phyloP scores from a whole-genome alignment of 2,888 invertebrate genomes.

The Lepidochitona cinerea region DNA sequence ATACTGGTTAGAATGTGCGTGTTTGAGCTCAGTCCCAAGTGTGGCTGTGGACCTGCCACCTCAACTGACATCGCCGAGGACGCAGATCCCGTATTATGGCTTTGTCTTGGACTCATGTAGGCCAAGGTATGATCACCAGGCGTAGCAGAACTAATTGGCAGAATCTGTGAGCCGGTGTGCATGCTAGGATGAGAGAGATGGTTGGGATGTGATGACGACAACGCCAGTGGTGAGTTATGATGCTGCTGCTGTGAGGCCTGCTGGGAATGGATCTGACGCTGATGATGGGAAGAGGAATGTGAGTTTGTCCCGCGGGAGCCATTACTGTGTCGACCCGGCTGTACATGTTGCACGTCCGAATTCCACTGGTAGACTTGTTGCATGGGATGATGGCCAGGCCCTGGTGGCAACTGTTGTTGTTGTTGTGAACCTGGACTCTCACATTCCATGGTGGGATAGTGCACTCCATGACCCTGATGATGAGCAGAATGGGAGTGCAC shows the following conservation, averaged over 20 bases:
- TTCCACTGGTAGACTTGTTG: conserved; percentile 4
- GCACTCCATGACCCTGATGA: conserved; percentile 24
- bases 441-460: conserved; percentile 56
- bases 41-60: conserved; percentile 32
- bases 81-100: conserved; percentile 8
- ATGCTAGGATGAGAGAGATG: conserved; percentile 18
- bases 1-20: conserved; percentile 51
- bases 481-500: conserved; percentile 54
- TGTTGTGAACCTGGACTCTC: conserved; percentile 49
- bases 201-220: conserved; percentile 5
- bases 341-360: conserved; percentile 24
- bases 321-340: conserved; percentile 37
- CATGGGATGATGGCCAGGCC: not conserved
- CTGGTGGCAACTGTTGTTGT: conserved; percentile 49
- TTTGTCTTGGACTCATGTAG: not conserved
- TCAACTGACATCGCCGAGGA: conserved; percentile 36
- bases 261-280: conserved; percentile 41
- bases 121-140: not conserved
- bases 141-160: conserved; percentile 31
- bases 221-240: conserved; percentile 25
- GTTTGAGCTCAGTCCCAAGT: conserved; percentile 29
- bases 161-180: conserved; percentile 33
- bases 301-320: conserved; percentile 35
- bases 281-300: conserved; percentile 47
- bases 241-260: conserved; percentile 39